These are phyloP conservation scores for Ochropleura leucogaster DNA, from an alignment of 2,888 invertebrate species.

Conservation along the genomic window DNA sequence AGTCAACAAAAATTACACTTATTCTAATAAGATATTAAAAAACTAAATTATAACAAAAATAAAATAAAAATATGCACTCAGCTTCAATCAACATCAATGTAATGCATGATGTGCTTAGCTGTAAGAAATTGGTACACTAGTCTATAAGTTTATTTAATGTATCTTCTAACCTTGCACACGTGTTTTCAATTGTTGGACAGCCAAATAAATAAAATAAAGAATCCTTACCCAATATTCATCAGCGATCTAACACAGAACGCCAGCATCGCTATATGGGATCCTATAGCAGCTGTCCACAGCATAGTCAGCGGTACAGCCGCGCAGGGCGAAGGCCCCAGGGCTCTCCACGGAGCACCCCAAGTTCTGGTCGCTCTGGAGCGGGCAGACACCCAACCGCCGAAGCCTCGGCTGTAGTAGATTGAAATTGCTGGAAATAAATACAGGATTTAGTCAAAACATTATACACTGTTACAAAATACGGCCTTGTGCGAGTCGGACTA, in stretches of 20 bases:
- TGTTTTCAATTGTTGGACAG: too few species aligned
- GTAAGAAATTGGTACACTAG: too few species aligned
- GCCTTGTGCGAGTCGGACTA: too few species aligned
- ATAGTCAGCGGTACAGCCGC: slow-evolving; percentile 84
- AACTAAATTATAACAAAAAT: too few species aligned
- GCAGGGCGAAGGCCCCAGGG: slow-evolving; percentile 85
- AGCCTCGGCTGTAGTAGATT: slow-evolving; percentile 87
- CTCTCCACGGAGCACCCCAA: slow-evolving; percentile 87
- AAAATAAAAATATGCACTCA: too few species aligned
- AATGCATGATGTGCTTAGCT: too few species aligned
- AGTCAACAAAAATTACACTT: too few species aligned
- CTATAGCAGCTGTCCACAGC: slow-evolving; percentile 82
- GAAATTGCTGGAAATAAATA: slow-evolving; percentile 79
- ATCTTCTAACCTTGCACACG: too few species aligned
- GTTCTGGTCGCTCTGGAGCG: slow-evolving; percentile 74
- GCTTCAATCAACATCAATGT: too few species aligned
- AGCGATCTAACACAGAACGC: slow-evolving; percentile 82
- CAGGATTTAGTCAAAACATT: not conserved
- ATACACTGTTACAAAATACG: not conserved
- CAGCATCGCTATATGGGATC: slow-evolving; percentile 84
- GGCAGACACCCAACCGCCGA: slow-evolving; percentile 86
- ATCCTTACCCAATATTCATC: slow-evolving; percentile 84
- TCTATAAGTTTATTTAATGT: too few species aligned
- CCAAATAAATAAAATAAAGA: too few species aligned
- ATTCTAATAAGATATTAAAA: too few species aligned